These are phyloP conservation scores for Chrysomallon squamiferum DNA, from an alignment of 1,140 invertebrate genomes.

Conservation along the genomic window DNA sequence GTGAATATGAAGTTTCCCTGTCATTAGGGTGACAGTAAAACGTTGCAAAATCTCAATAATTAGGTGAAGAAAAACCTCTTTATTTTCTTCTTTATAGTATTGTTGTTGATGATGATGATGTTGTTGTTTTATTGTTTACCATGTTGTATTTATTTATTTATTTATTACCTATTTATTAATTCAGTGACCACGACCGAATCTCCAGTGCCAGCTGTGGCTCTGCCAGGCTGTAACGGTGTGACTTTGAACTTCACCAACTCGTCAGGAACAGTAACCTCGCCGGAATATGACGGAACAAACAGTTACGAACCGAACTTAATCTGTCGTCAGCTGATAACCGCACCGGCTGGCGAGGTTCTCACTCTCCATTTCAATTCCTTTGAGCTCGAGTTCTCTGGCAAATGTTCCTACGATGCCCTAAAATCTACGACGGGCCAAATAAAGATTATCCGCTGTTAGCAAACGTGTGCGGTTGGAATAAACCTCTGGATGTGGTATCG, in stretches of 20 bases:
- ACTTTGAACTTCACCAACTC: neutral
- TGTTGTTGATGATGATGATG: too few species aligned
- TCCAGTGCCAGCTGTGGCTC: conserved; percentile 1
- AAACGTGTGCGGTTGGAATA: conserved; percentile 24
- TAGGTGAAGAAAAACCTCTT: too few species aligned
- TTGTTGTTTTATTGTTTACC: too few species aligned
- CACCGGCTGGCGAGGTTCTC: conserved; percentile 28
- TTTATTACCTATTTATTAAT: too few species aligned
- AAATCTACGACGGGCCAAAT: conserved; percentile 19
- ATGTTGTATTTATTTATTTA: too few species aligned
- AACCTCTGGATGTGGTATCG: conserved; percentile 22
- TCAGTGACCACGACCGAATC: neutral
- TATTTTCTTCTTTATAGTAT: too few species aligned
- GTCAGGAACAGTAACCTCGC: conserved; percentile 13
- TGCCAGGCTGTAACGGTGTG: conserved; percentile 9
- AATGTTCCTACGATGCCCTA: conserved; percentile 27
- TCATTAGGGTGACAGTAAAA: too few species aligned
- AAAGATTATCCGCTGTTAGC: conserved; percentile 1
- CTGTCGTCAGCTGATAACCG: conserved; percentile 30
- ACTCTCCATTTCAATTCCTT: conserved; percentile 23
- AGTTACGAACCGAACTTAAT: conserved; percentile 22
- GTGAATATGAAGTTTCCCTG: too few species aligned
- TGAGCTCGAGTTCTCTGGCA: conserved; percentile 22
- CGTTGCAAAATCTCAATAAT: too few species aligned
- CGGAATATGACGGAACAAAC: conserved; percentile 17